Conservation (phyloP, 2,888 invertebrate genomes). For the Rhagonycha lutea region DNA sequence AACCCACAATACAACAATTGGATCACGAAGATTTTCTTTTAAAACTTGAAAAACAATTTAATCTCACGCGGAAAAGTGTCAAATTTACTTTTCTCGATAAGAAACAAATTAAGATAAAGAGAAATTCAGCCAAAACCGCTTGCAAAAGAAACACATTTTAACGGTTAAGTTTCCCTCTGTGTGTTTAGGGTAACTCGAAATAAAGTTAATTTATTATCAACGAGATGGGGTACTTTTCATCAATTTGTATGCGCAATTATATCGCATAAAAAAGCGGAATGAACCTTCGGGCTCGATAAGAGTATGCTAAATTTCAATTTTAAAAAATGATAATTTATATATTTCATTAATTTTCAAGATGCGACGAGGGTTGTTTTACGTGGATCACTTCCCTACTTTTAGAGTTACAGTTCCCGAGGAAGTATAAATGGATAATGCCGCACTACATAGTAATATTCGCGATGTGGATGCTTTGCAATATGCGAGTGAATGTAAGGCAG, state of each 20-base stretch:
- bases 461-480: not conserved
- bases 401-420: not conserved
- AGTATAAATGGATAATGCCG: not conserved
- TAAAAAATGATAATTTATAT: not conserved
- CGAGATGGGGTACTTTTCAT: not conserved
- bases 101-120: not conserved
- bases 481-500: not conserved
- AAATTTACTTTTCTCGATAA: not conserved
- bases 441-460: not conserved
- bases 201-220: not conserved
- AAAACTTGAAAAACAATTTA: not conserved
- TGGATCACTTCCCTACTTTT: not conserved
- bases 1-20: not conserved
- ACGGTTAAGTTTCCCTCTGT: not conserved
- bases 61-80: not conserved
- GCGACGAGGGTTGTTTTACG: not conserved
- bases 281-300: not conserved
- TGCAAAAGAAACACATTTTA: not conserved
- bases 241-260: not conserved
- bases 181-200: not conserved
- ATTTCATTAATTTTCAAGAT: not conserved
- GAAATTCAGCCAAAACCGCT: not conserved
- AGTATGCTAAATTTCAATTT: not conserved
- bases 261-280: not conserved
- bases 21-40: not conserved